Evolutionary conservation across 2,797 vertebrate species (phyloP).

Genomic region (Nasua narica): DNA sequence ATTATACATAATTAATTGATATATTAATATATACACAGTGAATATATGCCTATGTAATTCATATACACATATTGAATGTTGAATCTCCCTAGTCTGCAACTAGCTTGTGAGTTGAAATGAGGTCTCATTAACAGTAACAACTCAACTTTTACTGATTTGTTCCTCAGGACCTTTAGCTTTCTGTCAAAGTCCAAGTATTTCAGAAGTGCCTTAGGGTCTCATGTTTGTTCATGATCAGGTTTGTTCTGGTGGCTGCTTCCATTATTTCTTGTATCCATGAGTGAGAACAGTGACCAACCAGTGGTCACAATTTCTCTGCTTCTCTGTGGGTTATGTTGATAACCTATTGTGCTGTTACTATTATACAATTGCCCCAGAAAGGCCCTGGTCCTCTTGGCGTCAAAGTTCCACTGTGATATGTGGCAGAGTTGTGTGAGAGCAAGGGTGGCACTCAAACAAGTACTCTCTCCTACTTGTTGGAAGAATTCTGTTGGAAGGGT

Average conservation of each 20-base stretch:
- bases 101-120: neutral
- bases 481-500: neutral
- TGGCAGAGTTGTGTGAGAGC: neutral
- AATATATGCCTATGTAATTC: neutral
- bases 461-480: neutral
- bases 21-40: neutral
- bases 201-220: neutral
- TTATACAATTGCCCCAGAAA: conserved; percentile 14
- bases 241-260: neutral
- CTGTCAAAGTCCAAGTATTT: neutral
- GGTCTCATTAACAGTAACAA: neutral
- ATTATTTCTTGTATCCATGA: neutral
- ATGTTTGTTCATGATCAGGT: neutral
- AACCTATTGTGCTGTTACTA: neutral
- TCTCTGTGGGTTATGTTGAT: neutral
- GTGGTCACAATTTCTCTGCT: neutral
- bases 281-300: neutral
- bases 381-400: neutral
- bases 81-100: neutral
- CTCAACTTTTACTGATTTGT: neutral
- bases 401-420: neutral
- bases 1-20: neutral
- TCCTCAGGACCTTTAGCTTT: neutral
- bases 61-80: neutral
- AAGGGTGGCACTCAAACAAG: neutral